Conservation (phyloP, 2,797 vertebrate genomes). For the Cuniculus paca region DNA sequence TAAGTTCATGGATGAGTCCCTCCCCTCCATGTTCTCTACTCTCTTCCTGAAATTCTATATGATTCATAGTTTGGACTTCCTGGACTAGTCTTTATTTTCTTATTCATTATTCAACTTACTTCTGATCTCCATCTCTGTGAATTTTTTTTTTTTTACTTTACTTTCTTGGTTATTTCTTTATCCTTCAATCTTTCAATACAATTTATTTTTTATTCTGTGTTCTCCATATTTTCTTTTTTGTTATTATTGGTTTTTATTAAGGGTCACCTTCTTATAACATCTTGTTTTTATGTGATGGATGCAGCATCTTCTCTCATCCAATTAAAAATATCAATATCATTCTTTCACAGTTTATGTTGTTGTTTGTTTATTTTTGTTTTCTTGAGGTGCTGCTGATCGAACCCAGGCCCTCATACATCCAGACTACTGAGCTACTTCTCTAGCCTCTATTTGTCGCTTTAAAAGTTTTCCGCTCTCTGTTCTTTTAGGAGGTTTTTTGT, state of each 20-base stretch:
- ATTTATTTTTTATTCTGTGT: not conserved
- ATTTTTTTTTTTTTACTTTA: not conserved
- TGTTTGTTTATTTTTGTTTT: not conserved
- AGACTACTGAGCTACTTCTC: not conserved
- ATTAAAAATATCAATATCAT: not conserved
- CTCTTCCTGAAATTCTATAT: not conserved
- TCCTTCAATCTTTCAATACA: not conserved
- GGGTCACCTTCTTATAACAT: not conserved
- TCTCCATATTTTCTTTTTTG: not conserved
- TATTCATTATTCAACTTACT: not conserved
- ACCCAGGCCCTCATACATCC: not conserved
- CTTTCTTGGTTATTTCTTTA: not conserved
- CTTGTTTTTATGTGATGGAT: not conserved
- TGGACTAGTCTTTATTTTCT: not conserved
- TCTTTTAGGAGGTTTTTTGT: not conserved
- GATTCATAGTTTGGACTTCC: not conserved
- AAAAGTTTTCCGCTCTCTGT: not conserved
- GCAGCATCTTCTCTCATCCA: not conserved
- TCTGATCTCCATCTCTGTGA: not conserved
- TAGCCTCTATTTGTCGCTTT: not conserved
- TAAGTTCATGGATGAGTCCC: not conserved
- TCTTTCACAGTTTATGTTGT: not conserved
- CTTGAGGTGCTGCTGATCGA: not conserved
- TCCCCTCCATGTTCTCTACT: not conserved
- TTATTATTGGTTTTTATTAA: not conserved